Conservation (phyloP, 2,113 vertebrate genomes). For the Shinisaurus crocodilurus region DNA sequence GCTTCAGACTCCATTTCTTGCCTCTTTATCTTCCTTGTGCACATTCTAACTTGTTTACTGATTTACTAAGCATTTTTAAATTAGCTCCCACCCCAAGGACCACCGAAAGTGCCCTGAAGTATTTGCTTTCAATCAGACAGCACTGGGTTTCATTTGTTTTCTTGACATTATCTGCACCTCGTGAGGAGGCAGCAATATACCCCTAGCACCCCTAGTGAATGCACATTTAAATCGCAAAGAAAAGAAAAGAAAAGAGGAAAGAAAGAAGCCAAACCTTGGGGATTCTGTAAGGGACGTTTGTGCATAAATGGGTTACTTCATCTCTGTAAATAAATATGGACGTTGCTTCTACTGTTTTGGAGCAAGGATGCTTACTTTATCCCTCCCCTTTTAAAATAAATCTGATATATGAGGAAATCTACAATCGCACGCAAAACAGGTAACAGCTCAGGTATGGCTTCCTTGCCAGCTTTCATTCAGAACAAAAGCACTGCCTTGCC, state of each 20-base stretch:
- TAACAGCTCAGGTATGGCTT: neutral
- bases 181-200: constrained; percentile 56
- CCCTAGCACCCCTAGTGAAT: constrained; percentile 40
- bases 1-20: constrained; percentile 59
- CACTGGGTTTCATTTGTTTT: constrained; percentile 74
- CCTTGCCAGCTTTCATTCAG: neutral
- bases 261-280: constrained; percentile 20
- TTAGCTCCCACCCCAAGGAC: constrained; percentile 71
- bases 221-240: constrained; percentile 59
- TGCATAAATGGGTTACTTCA: constrained; percentile 62
- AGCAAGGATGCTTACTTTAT: neutral
- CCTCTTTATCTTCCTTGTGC: constrained; percentile 74
- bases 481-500: neutral
- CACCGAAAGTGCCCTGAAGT: constrained; percentile 63
- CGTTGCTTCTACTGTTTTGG: constrained; percentile 31
- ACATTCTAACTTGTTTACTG: constrained; percentile 76
- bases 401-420: neutral
- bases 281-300: constrained; percentile 46
- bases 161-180: constrained; percentile 69
- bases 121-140: constrained; percentile 75
- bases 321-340: constrained; percentile 51
- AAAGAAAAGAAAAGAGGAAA: constrained; percentile 47
- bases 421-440: neutral
- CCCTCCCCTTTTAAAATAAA: neutral
- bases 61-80: constrained; percentile 75